Conservation (phyloP, 2,797 vertebrate genomes). For the Synanceia verrucosa region DNA sequence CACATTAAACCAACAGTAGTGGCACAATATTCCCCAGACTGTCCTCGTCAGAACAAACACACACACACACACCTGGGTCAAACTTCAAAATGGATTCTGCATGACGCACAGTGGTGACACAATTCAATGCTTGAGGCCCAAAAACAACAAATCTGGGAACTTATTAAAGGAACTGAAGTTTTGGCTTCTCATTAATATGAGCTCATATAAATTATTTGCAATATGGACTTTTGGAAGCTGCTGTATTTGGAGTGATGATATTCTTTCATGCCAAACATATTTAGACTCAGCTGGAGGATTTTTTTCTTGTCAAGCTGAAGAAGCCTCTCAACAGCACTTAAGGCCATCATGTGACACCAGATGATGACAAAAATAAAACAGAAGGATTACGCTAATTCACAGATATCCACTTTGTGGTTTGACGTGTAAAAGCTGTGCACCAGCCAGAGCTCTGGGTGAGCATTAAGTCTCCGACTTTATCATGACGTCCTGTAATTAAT, state of each 20-base stretch:
- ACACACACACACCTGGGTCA: slow-evolving; percentile 54
- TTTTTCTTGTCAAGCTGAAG: slow-evolving; percentile 14
- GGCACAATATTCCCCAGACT: slow-evolving; percentile 60
- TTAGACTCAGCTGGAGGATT: slow-evolving; percentile 16
- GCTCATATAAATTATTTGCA: slow-evolving; percentile 23
- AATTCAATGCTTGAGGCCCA: neutral
- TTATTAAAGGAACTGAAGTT: slow-evolving; percentile 1
- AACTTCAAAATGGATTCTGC: slow-evolving; percentile 34
- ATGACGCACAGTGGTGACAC: neutral
- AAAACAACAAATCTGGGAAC: slow-evolving; percentile 8
- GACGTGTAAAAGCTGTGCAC: slow-evolving; percentile 18
- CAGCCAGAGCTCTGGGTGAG: slow-evolving; percentile 31
- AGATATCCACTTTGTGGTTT: slow-evolving; percentile 37
- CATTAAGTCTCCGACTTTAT: slow-evolving; percentile 30
- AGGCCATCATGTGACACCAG: slow-evolving; percentile 4
- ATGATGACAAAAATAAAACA: slow-evolving; percentile 49
- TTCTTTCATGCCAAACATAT: neutral
- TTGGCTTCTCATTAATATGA: slow-evolving; percentile 6
- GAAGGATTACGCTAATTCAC: slow-evolving; percentile 49
- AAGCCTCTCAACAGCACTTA: slow-evolving; percentile 28
- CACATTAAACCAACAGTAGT: slow-evolving; percentile 71
- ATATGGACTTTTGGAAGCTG: slow-evolving; percentile 18
- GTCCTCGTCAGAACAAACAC: slow-evolving; percentile 37
- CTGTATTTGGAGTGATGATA: neutral
- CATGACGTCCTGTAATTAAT: slow-evolving; percentile 42